Evolutionary conservation across 2,888 invertebrate species (phyloP).

Genomic region (Serripes groenlandicus): DNA sequence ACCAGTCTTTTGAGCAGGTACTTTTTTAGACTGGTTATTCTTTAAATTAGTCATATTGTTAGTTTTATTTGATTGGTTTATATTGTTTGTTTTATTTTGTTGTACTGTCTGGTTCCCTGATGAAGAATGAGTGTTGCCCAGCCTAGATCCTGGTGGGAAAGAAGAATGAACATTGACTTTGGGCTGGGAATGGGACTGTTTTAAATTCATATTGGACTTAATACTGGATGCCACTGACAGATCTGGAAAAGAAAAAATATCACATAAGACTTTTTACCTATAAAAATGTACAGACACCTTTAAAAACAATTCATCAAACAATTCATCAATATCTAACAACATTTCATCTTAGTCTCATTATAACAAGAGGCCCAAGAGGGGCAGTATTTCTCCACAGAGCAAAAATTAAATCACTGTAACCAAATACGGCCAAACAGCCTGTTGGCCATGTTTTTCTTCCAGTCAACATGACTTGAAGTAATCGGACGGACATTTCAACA

Average conservation of each 20-base stretch:
- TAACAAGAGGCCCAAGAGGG: too few relatives aligned
- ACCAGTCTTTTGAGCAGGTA: constrained; percentile 10
- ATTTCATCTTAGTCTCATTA: too few relatives aligned
- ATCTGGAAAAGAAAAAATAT: constrained; percentile 1
- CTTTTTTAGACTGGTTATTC: constrained; percentile 56
- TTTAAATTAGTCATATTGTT: constrained; percentile 20
- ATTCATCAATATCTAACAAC: too few relatives aligned
- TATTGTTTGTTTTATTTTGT: constrained; percentile 45
- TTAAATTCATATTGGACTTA: constrained; percentile 44
- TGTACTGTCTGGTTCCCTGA: constrained; percentile 15
- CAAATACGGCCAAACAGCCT: too few relatives aligned
- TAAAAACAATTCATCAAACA: too few relatives aligned
- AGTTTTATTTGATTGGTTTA: constrained; percentile 60
- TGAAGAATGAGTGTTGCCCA: constrained; percentile 14
- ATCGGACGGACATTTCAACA: too few relatives aligned
- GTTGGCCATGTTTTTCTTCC: too few relatives aligned
- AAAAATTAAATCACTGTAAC: too few relatives aligned
- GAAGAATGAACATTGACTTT: constrained; percentile 64
- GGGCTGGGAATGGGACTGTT: constrained; percentile 53
- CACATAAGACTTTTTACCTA: too few relatives aligned
- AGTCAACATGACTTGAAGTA: too few relatives aligned
- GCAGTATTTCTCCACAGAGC: too few relatives aligned
- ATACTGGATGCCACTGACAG: constrained; percentile 48
- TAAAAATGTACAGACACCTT: too few relatives aligned
- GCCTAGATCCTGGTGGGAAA: constrained; percentile 48